Percentiles rank a stretch among this genome's conserved stretches.
Conservation (phyloP, 2,797 vertebrate genomes). For the Hipposideros larvatus region DNA sequence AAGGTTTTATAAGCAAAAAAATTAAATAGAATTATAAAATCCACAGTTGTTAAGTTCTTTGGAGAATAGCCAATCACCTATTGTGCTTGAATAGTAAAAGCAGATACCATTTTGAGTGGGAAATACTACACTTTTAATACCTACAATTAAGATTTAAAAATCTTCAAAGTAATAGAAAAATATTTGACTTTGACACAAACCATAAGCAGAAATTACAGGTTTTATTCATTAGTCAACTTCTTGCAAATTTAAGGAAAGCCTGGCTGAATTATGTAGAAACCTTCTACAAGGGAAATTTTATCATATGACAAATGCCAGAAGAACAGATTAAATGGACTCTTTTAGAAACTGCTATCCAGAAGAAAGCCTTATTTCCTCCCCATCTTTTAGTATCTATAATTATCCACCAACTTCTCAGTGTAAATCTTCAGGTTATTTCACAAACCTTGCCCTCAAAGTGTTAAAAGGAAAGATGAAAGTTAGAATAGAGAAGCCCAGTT, state of each 20-base stretch:
- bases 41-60: slow-evolving; percentile 40
- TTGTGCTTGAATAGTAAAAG: slow-evolving; percentile 18
- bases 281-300: background rate
- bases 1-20: slow-evolving; percentile 37
- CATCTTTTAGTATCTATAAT: background rate
- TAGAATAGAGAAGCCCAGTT: background rate
- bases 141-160: slow-evolving; percentile 42
- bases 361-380: background rate
- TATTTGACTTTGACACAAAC: slow-evolving; percentile 62
- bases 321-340: background rate
- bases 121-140: slow-evolving; percentile 66
- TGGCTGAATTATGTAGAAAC: background rate
- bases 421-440: slow-evolving; percentile 1
- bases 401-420: background rate
- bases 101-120: background rate
- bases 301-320: background rate
- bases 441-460: background rate
- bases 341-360: background rate
- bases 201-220: slow-evolving; percentile 42
- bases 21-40: slow-evolving; percentile 68
- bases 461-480: slow-evolving; percentile 24
- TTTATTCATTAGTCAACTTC: slow-evolving; percentile 28
- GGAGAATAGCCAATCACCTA: slow-evolving; percentile 32
- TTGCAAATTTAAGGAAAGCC: background rate
- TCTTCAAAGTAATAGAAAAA: slow-evolving; percentile 36